These are phyloP conservation scores for Magallana angulata DNA, from an alignment of 1,140 invertebrate species.

Conservation along the genomic window DNA sequence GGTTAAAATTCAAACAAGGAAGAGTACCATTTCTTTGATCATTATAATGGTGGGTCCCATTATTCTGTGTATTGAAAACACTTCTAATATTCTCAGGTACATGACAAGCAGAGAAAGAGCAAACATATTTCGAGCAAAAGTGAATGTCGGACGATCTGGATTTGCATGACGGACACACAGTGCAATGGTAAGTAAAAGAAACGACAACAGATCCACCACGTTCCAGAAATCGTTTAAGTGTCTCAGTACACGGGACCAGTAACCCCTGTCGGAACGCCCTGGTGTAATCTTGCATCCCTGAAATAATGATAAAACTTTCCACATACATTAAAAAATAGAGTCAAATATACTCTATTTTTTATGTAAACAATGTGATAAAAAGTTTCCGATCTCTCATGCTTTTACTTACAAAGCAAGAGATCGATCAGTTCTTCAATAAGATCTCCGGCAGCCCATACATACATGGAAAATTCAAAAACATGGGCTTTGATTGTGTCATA, in stretches of 20 bases:
- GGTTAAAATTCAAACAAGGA: too few species aligned
- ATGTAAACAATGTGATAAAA: too few species aligned
- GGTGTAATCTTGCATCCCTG: not conserved
- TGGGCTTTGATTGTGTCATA: not conserved
- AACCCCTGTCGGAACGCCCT: not conserved
- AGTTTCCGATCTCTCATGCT: too few species aligned
- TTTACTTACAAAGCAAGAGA: too few species aligned
- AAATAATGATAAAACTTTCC: not conserved
- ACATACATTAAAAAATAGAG: too few species aligned
- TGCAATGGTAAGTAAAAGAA: not conserved
- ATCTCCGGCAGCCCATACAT: too few species aligned
- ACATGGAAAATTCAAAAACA: too few species aligned
- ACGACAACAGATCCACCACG: conserved; percentile 33
- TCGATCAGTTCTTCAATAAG: too few species aligned
- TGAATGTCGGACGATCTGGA: not conserved
- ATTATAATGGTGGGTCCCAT: conserved; percentile 38
- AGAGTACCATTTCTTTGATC: conserved; percentile 34
- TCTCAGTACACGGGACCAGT: not conserved
- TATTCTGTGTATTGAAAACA: not conserved
- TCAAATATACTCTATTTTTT: too few species aligned
- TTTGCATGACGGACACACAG: not conserved
- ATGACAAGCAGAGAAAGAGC: conserved; percentile 37
- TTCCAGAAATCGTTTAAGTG: conserved; percentile 44
- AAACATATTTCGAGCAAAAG: conserved; percentile 26
- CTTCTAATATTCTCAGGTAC: conserved; percentile 40